Conservation (phyloP, 2,888 invertebrate genomes). For the Papilio elwesi region DNA sequence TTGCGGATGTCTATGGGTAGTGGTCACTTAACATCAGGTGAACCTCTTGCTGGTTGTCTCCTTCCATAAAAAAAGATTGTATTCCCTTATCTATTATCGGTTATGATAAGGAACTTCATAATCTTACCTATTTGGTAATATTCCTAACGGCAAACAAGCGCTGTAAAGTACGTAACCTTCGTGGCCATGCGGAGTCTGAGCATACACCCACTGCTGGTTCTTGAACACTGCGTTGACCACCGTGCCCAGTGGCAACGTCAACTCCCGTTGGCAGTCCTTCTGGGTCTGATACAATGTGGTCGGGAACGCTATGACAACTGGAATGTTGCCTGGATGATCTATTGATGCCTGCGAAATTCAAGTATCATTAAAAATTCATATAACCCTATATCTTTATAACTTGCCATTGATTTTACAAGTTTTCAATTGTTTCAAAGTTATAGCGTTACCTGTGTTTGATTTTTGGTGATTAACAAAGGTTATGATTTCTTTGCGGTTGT, state of each 20-base stretch:
- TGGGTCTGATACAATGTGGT: constrained; percentile 90
- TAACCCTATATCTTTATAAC: too few species aligned
- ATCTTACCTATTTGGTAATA: constrained; percentile 83
- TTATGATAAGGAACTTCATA: background rate
- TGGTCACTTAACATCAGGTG: too few species aligned
- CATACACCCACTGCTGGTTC: constrained; percentile 93
- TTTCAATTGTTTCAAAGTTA: too few species aligned
- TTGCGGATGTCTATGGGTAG: too few species aligned
- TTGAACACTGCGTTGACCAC: constrained; percentile 95
- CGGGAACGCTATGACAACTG: constrained; percentile 91
- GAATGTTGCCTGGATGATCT: constrained; percentile 92
- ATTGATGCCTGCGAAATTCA: constrained; percentile 86
- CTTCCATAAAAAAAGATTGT: too few species aligned
- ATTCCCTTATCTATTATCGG: too few species aligned
- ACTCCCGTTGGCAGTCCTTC: constrained; percentile 87
- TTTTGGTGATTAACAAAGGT: too few species aligned
- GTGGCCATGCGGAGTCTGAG: constrained; percentile 92
- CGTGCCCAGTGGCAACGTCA: constrained; percentile 90
- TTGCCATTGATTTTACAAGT: too few species aligned
- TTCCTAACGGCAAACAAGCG: constrained; percentile 91
- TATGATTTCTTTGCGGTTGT: too few species aligned
- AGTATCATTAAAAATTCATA: too few species aligned
- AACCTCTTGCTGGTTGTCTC: too few species aligned
- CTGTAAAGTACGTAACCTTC: constrained; percentile 92
- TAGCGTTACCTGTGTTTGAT: too few species aligned